Base-by-base conservation (phyloP, 1,140 invertebrate species). In the Acromyrmex charruanus region DNA sequence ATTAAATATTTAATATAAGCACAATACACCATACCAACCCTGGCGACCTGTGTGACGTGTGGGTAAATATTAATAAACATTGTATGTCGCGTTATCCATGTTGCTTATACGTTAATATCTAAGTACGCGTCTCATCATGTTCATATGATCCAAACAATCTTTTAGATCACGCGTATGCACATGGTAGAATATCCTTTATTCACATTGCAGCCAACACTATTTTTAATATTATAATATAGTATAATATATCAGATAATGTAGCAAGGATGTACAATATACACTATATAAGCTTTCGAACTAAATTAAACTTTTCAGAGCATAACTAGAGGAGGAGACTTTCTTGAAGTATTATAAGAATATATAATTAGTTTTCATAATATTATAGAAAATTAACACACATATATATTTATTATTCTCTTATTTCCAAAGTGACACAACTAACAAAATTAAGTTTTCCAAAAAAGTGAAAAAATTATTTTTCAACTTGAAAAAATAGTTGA, bases 1-100 rank as follows among this genome's bases (percentile, higher is more conserved):
- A 89, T 90, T 90, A 89, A 90, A 90, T 87, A 87, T 90, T 90
- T 90, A 90, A 90, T 90, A 80, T 71, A 21, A 65, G 21, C 39
- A 14, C 61, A 59, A 88, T 39, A 49, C 84, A 77, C 49, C 86
- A 44, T 10, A 69, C 16, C 66, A 66, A 79, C 10, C 71, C 86
- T 35, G 75, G 18, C 75, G 49, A 68, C 80, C 82, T 51, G 7
- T 55, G 71, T 71, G 77, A 61, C 28, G 39, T 63, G 35, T 61
- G 25, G 53, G 51, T 86, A 88, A 89, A 89, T 66, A 65, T 55
- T 82, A 82, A 90, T 90, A 88, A 89, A 82, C 39, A 61, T 14
- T 10, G 31, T 25, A 66, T 28, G 55, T 74, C 53, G 39, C n/a
- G 14, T 59, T 77, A 49, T 72, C 44, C 44, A 35, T 16, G 68